Conservation (phyloP, 2,113 vertebrate genomes). For the Cynoglossus semilaevis region DNA sequence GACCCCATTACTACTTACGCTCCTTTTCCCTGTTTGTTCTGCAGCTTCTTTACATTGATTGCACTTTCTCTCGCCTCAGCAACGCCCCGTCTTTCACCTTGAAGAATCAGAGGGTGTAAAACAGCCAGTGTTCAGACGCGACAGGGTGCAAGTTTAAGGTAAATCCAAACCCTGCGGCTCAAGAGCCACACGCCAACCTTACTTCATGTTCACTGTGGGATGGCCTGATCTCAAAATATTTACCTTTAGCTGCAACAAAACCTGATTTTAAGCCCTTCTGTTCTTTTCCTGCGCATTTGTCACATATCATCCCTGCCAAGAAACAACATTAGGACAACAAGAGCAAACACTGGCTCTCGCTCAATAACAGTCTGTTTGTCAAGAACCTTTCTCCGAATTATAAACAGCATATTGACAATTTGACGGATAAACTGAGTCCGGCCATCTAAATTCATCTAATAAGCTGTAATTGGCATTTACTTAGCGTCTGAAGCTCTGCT, state of each 20-base stretch:
- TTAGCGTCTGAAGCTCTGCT: slow-evolving; percentile 1
- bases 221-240: too few relatives aligned
- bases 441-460: slow-evolving; percentile 37
- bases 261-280: background rate
- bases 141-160: slow-evolving; percentile 39
- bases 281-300: background rate
- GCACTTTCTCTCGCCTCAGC: slow-evolving; percentile 13
- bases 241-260: too few relatives aligned
- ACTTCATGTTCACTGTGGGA: slow-evolving; percentile 12
- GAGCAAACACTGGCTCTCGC: slow-evolving; percentile 26
- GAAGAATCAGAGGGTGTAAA: slow-evolving; percentile 23
- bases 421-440: slow-evolving; percentile 36
- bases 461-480: slow-evolving; percentile 33
- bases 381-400: slow-evolving; percentile 46
- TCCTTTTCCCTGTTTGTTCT: slow-evolving; percentile 4
- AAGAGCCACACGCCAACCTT: slow-evolving; percentile 17
- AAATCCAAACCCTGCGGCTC: slow-evolving; percentile 34
- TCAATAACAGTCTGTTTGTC: slow-evolving; percentile 26
- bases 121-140: slow-evolving; percentile 36
- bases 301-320: slow-evolving; percentile 9
- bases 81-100: slow-evolving; percentile 7
- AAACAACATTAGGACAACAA: slow-evolving; percentile 12
- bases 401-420: slow-evolving; percentile 56
- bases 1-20: slow-evolving; percentile 3
- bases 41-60: slow-evolving; percentile 2